Base-by-base conservation (phyloP, 2,888 invertebrate species). In the Andrena chrysosceles region DNA sequence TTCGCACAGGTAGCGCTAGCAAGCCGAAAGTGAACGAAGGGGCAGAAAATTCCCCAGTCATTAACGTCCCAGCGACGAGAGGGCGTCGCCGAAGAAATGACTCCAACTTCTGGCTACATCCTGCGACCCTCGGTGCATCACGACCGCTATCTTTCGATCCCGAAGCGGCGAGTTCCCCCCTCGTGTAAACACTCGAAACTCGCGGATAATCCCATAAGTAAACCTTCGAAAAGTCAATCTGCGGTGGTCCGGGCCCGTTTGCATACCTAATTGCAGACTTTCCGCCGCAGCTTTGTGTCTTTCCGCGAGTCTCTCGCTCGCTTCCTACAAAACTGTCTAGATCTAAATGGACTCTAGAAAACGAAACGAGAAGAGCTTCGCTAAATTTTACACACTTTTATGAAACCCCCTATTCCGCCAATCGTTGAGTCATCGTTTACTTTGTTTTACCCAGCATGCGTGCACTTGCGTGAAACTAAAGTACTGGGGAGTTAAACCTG, bases 111-210 rank as follows among this genome's bases (percentile, higher is more conserved):
- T 64, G 54, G 8, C 72, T 79, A 56, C 68, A 79, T 75, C 68
- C 71, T 71, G 68, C 54, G 74, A 83, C 49, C 74, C 72, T 73
- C 70, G 62, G 48, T 67, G 62, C 67, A 67, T 62, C 49, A 8
- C 64, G 54, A 59, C 69, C 66, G 70, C 89, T 89, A 89, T 89
- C 88, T 88, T 85, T 85, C 88, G 60, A 81, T 77, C 77, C 76
- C 60, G 87, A 85, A 87, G 62, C 89, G 62, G 59, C 42, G 23
- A 69, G 59, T 77, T 80, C 79, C 74, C 86, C 81, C 72, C 54
- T 75, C 83, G 85, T 81, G 87, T 86, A 90, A 90, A 90, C 85
- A 91, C 89, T 90, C 89, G 86, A 87, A 88, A 88, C 89, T 89
- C 86, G 54, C 63, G 85, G 89, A 87, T 91, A 89, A 91, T 91